Base-by-base conservation (phyloP, 2,888 invertebrate genomes). In the Orchestes rusci region DNA sequence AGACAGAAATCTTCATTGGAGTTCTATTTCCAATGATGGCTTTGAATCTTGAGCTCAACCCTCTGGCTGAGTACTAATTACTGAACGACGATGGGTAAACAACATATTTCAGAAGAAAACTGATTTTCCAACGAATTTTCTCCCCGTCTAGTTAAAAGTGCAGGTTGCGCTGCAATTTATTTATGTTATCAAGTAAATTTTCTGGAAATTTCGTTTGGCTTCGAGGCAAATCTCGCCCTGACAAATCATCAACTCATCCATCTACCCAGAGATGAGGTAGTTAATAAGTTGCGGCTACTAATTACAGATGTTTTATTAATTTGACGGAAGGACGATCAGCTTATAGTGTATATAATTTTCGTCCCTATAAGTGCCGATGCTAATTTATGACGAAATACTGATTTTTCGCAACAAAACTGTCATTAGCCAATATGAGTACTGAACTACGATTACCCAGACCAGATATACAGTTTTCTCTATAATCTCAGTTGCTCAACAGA, bases 61-160 rank as follows among this genome's bases (percentile, higher is more conserved):
- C 56, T 43, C 51, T 55, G 60, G 59, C 57, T 56, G 56, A 58
- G 56, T 62, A 61, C 60, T 65, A 64, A 64, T 63, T 64, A 61
- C 61, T 53, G 49, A 55, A 50, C 50, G 50, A 50, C 41, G 48
- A 36, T 28, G 58, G 56, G 62, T 60, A 64, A 64, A 64, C 62
- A 64, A 64, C 63, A 63, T 64, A 62, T 63, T 64, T 61, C 61
- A 57, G 27, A 36, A 39, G 59, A 58, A 61, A 60, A 64, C 47
- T 48, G 61, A 63, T 63, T 63, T 60, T 41, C 59, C 56, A 60
- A 60, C 60, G 56, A 60, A 63, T 64, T 63, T 62, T 61, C 63
- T 59, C 56, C 57, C 42, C 39, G 46, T 42, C 59, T 60, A 60
- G 60, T 59, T 59, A 62, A 62, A 61, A 62, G 60, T 62, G 60